Conservation (phyloP, 2,113 vertebrate genomes). For the Odocoileus virginianus region DNA sequence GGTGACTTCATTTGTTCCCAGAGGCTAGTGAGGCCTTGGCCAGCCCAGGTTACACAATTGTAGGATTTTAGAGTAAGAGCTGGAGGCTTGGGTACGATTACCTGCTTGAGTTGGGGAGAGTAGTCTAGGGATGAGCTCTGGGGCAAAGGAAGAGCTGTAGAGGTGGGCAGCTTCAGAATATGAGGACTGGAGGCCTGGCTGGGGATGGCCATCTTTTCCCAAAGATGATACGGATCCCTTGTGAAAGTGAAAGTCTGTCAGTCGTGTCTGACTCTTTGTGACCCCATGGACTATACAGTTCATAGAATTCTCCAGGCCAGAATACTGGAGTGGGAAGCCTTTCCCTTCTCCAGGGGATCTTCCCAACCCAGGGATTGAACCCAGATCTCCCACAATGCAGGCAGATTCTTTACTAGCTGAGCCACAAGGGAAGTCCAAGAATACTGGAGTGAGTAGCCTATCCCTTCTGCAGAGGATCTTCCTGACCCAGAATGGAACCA, state of each 20-base stretch:
- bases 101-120: not conserved
- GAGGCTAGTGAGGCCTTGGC: not conserved
- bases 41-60: not conserved
- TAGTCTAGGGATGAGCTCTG: not conserved
- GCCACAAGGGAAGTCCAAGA: not conserved
- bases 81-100: not conserved
- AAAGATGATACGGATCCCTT: not conserved
- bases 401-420: not conserved
- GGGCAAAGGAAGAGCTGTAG: not conserved
- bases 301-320: not conserved
- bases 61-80: not conserved
- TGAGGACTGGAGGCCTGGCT: not conserved
- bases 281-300: not conserved
- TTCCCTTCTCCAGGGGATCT: not conserved
- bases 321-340: not conserved
- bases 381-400: not conserved
- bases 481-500: not conserved
- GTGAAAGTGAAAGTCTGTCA: not conserved
- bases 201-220: not conserved
- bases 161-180: not conserved
- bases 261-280: not conserved
- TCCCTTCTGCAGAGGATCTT: not conserved
- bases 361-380: not conserved
- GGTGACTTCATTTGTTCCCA: not conserved
- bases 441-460: not conserved